phyloP scores from a whole-genome alignment of 2,797 vertebrate species.

The Echiichthys vipera region DNA sequence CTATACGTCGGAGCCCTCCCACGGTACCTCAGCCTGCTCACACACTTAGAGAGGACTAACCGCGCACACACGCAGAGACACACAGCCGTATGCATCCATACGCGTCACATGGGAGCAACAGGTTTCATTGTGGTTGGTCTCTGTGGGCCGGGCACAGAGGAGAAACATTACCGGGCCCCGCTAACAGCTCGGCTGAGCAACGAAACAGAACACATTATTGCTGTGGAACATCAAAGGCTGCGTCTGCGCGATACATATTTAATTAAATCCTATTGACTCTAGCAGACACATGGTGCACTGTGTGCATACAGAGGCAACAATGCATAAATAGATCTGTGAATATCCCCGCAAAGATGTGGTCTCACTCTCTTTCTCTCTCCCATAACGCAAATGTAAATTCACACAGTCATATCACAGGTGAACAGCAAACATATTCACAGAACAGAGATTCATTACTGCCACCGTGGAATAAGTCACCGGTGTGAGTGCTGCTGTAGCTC shows the following conservation, averaged over 20 bases:
- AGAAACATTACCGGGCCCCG: conserved; percentile 51
- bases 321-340: conserved; percentile 36
- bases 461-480: conserved; percentile 31
- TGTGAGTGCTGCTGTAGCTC: neutral
- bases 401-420: conserved; percentile 18
- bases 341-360: neutral
- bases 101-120: conserved; percentile 45
- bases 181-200: conserved; percentile 58
- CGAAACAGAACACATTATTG: conserved; percentile 59
- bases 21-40: neutral
- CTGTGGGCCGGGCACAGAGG: conserved; percentile 38
- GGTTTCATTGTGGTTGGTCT: conserved; percentile 49
- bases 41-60: conserved; percentile 9
- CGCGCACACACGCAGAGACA: conserved; percentile 3
- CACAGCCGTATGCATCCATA: neutral
- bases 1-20: conserved; percentile 14
- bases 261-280: conserved; percentile 54
- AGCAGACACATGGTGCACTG: conserved; percentile 21
- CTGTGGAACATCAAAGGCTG: conserved; percentile 64
- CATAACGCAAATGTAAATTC: conserved; percentile 29
- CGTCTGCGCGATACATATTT: conserved; percentile 52
- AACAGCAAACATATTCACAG: conserved; percentile 43
- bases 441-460: conserved; percentile 44
- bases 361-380: conserved; percentile 1
- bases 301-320: conserved; percentile 26